Evolutionary conservation across 2,113 vertebrate species (phyloP).

Genomic region (Monarcha castaneiventris): DNA sequence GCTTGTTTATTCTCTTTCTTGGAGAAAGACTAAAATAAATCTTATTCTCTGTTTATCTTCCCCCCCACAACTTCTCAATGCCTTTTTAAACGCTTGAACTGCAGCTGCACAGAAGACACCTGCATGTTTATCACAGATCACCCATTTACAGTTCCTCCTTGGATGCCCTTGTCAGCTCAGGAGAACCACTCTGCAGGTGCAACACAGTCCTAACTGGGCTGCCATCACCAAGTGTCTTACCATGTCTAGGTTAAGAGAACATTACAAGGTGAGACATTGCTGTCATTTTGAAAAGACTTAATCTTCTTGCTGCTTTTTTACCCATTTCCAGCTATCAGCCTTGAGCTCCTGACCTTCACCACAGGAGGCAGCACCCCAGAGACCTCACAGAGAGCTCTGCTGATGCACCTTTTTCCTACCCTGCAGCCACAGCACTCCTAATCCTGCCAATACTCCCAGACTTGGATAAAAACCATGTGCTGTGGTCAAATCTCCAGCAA

Average conservation of each 20-base stretch:
- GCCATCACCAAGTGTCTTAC: not conserved
- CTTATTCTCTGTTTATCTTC: not conserved
- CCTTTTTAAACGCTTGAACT: not conserved
- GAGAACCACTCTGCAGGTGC: not conserved
- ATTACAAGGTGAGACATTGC: not conserved
- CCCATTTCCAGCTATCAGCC: not conserved
- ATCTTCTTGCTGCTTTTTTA: not conserved
- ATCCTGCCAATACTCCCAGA: not conserved
- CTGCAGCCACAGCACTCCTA: not conserved
- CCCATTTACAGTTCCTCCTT: not conserved
- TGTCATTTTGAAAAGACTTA: not conserved
- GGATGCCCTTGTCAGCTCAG: not conserved
- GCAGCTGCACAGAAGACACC: not conserved
- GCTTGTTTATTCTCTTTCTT: not conserved
- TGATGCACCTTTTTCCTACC: fast-evolving
- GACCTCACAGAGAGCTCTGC: not conserved
- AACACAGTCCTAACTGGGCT: fast-evolving
- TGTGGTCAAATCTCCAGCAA: not conserved
- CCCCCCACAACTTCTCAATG: not conserved
- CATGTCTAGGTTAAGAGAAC: not conserved
- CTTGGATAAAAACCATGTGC: not conserved
- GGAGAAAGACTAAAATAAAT: not conserved
- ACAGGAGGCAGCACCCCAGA: not conserved
- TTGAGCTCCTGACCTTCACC: not conserved
- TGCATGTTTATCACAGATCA: not conserved